Conservation (phyloP, 1,140 invertebrate genomes). For the Aphaenogaster rudis region DNA sequence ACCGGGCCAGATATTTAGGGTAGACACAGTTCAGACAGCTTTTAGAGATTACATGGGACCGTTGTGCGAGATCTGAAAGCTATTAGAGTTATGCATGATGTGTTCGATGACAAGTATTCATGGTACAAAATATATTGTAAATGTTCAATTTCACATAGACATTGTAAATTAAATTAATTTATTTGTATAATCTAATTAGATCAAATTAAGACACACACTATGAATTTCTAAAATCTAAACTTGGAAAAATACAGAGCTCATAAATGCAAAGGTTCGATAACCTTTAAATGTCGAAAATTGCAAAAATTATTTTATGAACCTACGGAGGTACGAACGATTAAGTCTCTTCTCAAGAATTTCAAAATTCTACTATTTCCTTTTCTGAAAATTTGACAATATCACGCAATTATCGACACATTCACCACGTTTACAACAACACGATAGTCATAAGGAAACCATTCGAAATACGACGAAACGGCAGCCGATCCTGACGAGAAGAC, state of each 20-base stretch:
- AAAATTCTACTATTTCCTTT: neutral
- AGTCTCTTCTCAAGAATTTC: neutral
- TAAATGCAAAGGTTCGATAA: neutral
- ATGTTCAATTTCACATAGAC: too few relatives aligned
- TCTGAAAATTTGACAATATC: neutral
- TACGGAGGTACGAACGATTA: neutral
- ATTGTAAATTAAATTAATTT: neutral
- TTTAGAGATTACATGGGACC: neutral
- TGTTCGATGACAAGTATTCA: neutral
- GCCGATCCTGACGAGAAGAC: constrained; percentile 13
- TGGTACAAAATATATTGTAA: neutral
- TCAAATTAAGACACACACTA: neutral
- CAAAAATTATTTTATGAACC: neutral
- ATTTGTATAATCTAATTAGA: neutral
- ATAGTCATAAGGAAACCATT: neutral
- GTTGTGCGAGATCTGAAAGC: neutral
- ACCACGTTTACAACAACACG: too few relatives aligned
- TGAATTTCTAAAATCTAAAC: neutral
- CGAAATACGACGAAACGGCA: neutral
- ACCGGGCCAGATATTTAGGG: constrained; percentile 15
- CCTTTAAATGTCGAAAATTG: neutral
- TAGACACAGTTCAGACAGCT: constrained; percentile 24
- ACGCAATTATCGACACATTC: neutral
- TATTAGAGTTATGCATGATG: neutral
- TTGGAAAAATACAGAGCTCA: neutral